Percentiles rank a stretch among this genome's conserved stretches.
Evolutionary conservation across 2,888 invertebrate species (phyloP).

Genomic region (Ormyrus nitidulus): DNA sequence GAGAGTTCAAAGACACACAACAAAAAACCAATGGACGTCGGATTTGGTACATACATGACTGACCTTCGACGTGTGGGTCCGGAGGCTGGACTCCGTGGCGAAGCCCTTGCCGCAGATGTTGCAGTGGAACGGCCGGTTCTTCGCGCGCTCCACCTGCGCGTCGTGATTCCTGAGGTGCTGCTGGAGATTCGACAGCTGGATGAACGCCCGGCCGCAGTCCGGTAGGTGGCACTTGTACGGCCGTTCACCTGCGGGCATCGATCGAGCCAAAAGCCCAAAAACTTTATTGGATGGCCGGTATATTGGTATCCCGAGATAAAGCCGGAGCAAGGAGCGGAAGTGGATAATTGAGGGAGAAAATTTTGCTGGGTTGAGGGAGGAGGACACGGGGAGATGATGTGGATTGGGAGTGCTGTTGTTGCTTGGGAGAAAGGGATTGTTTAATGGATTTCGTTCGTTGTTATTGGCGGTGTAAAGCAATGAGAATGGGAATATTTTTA

Average conservation of each 20-base stretch:
- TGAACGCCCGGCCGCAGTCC: constrained; percentile 96
- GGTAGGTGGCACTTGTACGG: constrained; percentile 98
- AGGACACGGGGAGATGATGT: no score
- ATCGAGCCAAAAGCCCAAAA: background rate
- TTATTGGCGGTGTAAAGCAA: no score
- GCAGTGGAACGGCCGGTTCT: constrained; percentile 96
- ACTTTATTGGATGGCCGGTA: no score
- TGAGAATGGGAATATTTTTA: no score
- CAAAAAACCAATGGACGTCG: constrained; percentile 70
- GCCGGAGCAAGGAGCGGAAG: no score
- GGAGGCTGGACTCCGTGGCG: constrained; percentile 95
- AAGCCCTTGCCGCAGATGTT: constrained; percentile 97
- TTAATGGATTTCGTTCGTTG: no score
- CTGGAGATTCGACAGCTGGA: constrained; percentile 96
- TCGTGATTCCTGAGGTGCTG: constrained; percentile 97
- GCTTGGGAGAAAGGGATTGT: no score
- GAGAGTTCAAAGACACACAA: no score
- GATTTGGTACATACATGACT: constrained; percentile 82
- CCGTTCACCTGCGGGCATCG: constrained; percentile 87
- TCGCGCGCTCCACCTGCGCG: constrained; percentile 95
- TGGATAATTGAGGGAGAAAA: no score
- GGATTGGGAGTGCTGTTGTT: no score
- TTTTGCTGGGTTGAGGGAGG: no score
- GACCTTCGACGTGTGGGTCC: constrained; percentile 98
- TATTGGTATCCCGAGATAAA: no score